phyloP scores from a whole-genome alignment of 2,888 invertebrate genomes.

The Leucozona laternaria region DNA sequence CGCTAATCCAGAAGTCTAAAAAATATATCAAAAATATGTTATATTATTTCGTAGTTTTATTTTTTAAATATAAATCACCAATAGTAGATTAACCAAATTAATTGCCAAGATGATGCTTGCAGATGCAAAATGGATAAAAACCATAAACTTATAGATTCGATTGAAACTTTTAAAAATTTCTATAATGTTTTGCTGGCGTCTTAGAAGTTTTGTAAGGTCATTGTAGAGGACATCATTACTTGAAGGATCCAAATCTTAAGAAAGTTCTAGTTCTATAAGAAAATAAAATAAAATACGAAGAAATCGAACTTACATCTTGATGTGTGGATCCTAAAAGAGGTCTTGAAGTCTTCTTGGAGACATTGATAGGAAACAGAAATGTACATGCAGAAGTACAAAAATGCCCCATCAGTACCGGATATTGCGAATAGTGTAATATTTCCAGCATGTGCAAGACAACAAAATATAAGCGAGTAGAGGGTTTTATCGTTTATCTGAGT shows the following conservation, averaged over 20 bases:
- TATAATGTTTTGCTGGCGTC: constrained; percentile 14
- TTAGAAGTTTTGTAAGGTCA: not conserved
- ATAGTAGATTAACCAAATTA: constrained; percentile 17
- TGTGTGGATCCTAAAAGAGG: not conserved
- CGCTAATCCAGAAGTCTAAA: not conserved
- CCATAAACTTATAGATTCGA: constrained; percentile 33
- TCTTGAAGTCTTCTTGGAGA: not conserved
- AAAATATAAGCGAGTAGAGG: not conserved
- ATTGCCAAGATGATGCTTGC: constrained; percentile 46
- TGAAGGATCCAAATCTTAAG: not conserved
- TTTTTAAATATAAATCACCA: too few species aligned
- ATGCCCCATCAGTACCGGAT: not conserved
- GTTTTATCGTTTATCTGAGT: not conserved
- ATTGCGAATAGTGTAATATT: not conserved
- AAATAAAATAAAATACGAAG: not conserved
- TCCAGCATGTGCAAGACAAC: not conserved
- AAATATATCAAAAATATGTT: too few species aligned
- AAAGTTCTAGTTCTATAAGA: not conserved
- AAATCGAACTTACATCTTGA: not conserved
- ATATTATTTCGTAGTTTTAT: too few species aligned
- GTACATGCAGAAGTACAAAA: constrained; percentile 17
- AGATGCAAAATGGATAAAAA: constrained; percentile 40
- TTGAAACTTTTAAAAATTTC: constrained; percentile 18
- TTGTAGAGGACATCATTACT: not conserved
- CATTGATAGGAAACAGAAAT: constrained; percentile 3